Evolutionary conservation across 2,113 vertebrate genomes (phyloP), one percentile per base, ranked within the genome.

Genomic region (Campylomormyrus numenius): DNA sequence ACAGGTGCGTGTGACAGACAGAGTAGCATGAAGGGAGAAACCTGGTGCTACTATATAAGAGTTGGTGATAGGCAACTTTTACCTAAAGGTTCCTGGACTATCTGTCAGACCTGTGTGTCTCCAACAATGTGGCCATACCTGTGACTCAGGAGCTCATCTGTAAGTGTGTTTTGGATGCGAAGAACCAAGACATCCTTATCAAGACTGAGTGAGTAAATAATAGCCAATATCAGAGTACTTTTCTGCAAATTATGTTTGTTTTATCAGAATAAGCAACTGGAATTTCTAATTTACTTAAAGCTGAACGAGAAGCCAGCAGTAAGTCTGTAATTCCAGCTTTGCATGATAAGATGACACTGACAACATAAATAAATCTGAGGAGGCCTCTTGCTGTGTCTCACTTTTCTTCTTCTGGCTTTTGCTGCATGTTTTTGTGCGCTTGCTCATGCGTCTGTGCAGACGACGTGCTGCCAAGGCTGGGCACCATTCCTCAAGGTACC

Each of bases 131-230:
- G 1, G 98, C 98, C 90, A 99, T 99, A 89, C 97, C 98, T 0
- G 98, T 99, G 90, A 99, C 98, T 0, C 98, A 99, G 95, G 98
- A 99, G 93, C 97, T 99, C 90, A 99, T 99, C 94, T 99, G 98
- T 93, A 99, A 99, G 92, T 99, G 98, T 86, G 98, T 99, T 85
- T 95, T 99, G 94, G 98, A 99, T 85, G 96, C 97, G 0, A 97
- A 97, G 92, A 99, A 99, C 95, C 97, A 98, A 0, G 98, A 99
- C 93, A 99, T 99, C 92, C 98, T 99, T 92, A 99, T 99, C 93
- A 98, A 98, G 93, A 99, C 98, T 0, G 98, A 99, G 98, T 99
- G 93, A 98, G 97, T 92, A 46, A 77, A 77, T 35, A 39, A 77
- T 17, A 39, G 31, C 31, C 31, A 39, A 39, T 77, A 56, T 88